phyloP scores from a whole-genome alignment of 1,140 invertebrate genomes.

The Psix sp. region DNA sequence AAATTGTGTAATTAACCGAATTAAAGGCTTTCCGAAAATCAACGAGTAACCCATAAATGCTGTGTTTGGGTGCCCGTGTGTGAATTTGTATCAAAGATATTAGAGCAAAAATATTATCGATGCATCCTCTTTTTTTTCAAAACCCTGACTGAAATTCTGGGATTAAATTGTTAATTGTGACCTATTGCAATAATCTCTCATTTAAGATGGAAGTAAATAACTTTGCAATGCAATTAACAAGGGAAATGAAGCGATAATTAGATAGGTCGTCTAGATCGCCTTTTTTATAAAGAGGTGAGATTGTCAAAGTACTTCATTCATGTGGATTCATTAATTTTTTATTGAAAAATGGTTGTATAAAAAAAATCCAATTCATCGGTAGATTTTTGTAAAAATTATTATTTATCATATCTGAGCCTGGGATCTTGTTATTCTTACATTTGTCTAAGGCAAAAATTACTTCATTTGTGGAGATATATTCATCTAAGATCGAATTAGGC shows the following conservation, averaged over 20 bases:
- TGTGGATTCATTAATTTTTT: constrained; percentile 3
- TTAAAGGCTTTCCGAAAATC: constrained; percentile 13
- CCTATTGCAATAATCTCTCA: neutral
- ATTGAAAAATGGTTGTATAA: constrained; percentile 17
- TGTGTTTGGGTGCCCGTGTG: neutral
- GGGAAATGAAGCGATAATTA: constrained; percentile 4
- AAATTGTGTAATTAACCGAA: constrained; percentile 1
- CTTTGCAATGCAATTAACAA: neutral
- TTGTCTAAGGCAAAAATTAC: neutral
- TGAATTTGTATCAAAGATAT: neutral
- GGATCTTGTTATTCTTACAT: constrained; percentile 26
- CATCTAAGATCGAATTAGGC: neutral
- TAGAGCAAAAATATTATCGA: neutral
- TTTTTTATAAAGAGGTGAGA: constrained; percentile 1
- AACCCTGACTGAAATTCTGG: constrained; percentile 1
- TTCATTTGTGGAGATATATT: neutral
- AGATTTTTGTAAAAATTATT: constrained; percentile 30
- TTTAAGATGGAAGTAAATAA: neutral
- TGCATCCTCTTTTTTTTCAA: neutral
- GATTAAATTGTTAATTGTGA: neutral
- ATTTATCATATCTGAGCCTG: constrained; percentile 20
- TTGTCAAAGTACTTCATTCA: neutral
- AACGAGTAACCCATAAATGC: constrained; percentile 1
- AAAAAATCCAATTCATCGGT: constrained; percentile 12
- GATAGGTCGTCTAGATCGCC: neutral